Evolutionary conservation across 2,113 vertebrate species (phyloP).

Genomic region (Oncorhynchus clarkii): DNA sequence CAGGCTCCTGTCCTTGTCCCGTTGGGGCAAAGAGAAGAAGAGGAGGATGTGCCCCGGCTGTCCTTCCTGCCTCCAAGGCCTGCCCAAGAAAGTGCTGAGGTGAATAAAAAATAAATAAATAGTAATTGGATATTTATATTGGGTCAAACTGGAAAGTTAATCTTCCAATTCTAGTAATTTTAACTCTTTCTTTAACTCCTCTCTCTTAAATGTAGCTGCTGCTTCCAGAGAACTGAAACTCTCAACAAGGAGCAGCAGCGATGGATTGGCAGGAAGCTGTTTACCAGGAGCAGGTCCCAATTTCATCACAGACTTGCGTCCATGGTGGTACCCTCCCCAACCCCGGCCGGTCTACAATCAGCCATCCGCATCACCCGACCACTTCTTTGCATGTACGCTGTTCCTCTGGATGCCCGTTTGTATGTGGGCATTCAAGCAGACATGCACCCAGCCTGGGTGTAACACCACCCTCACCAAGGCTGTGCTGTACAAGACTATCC

Average conservation of each 20-base stretch:
- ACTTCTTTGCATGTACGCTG: constrained; percentile 7
- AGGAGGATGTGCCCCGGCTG: too few species aligned
- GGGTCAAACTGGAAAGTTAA: too few species aligned
- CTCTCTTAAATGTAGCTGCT: background rate
- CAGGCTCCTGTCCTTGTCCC: too few species aligned
- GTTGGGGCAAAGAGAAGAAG: too few species aligned
- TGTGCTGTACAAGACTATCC: constrained; percentile 15
- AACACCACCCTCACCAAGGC: background rate
- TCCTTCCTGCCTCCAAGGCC: too few species aligned
- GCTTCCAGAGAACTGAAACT: background rate
- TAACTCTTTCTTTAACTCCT: too few species aligned
- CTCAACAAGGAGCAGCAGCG: constrained; percentile 2
- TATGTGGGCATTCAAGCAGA: background rate
- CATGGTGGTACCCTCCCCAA: constrained; percentile 11
- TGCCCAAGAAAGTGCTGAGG: too few species aligned
- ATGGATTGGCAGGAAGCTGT: constrained; percentile 9
- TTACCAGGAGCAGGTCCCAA: background rate
- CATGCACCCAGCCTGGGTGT: background rate
- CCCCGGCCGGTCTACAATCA: constrained; percentile 3
- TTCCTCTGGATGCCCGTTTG: constrained; percentile 7
- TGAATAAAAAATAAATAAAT: too few species aligned
- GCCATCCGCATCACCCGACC: background rate
- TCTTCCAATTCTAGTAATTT: too few species aligned
- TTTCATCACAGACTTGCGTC: constrained; percentile 4
- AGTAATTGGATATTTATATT: too few species aligned